phyloP scores from a whole-genome alignment of 2,888 invertebrate genomes.

The Phalangium opilio region DNA sequence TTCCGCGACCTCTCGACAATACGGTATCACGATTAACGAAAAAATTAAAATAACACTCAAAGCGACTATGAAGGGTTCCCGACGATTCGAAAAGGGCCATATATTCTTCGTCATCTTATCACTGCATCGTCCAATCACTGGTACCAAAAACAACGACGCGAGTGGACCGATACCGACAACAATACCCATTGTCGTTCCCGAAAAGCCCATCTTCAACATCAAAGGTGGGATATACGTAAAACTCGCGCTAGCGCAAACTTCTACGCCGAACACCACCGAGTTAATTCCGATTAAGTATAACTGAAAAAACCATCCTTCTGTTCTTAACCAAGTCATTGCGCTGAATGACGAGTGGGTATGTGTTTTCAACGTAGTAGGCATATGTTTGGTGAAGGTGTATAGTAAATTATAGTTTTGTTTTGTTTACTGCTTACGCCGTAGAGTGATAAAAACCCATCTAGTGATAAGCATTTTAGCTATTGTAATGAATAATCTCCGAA shows the following conservation, averaged over 20 bases:
- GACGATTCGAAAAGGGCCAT: constrained; percentile 25
- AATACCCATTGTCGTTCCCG: constrained; percentile 33
- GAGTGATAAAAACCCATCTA: too few species aligned
- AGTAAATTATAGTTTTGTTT: too few species aligned
- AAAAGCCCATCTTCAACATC: constrained; percentile 34
- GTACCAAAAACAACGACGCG: constrained; percentile 32
- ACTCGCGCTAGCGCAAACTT: constrained; percentile 35
- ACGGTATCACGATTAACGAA: constrained; percentile 32
- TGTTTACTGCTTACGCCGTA: too few species aligned
- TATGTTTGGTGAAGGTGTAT: too few species aligned
- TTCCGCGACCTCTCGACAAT: constrained; percentile 22
- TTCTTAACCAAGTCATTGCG: too few species aligned
- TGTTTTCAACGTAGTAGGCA: too few species aligned
- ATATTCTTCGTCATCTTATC: constrained; percentile 29
- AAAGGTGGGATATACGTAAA: constrained; percentile 37
- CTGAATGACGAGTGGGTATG: too few species aligned
- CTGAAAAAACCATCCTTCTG: background rate
- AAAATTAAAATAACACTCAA: constrained; percentile 29
- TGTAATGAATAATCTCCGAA: too few species aligned
- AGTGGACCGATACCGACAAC: constrained; percentile 35
- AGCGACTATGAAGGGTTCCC: constrained; percentile 35
- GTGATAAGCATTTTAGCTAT: too few species aligned
- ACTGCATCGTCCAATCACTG: constrained; percentile 33
- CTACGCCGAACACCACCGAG: constrained; percentile 35
- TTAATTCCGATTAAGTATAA: constrained; percentile 25